A percentile compares a stretch with the other conserved stretches of the same genome.
Evolutionary conservation across 2,113 vertebrate species (phyloP).

Genomic region (Callaeas wilsoni): DNA sequence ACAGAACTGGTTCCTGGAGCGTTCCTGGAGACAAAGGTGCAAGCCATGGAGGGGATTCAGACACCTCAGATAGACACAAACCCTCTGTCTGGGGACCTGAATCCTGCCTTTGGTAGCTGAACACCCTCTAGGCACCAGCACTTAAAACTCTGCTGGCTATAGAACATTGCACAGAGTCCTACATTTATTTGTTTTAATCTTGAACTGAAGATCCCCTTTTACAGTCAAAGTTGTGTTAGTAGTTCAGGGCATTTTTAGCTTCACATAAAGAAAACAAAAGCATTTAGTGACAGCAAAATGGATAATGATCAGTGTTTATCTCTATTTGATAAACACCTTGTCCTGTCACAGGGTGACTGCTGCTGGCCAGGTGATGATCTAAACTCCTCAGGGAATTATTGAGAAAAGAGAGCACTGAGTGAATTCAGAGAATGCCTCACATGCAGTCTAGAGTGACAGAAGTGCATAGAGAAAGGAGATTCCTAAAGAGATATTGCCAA

Average conservation of each 20-base stretch:
- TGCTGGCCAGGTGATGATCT: background rate
- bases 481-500: background rate
- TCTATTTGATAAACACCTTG: background rate
- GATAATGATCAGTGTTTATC: too few species aligned
- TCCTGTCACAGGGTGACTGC: background rate
- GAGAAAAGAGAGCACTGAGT: background rate
- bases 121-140: background rate
- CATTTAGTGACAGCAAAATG: background rate
- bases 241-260: background rate
- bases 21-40: rapidly evolving
- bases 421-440: background rate
- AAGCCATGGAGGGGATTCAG: background rate
- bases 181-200: background rate
- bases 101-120: background rate
- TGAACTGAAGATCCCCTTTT: background rate
- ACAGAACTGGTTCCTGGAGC: background rate
- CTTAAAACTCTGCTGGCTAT: background rate
- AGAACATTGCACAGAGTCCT: background rate
- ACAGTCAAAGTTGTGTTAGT: background rate
- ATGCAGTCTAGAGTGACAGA: background rate
- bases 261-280: background rate
- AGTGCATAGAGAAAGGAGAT: background rate
- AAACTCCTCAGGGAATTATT: background rate
- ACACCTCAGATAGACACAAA: background rate
- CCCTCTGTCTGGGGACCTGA: background rate